Conservation (phyloP, 2,888 invertebrate species). For the Reticulitermes lucifugus region DNA sequence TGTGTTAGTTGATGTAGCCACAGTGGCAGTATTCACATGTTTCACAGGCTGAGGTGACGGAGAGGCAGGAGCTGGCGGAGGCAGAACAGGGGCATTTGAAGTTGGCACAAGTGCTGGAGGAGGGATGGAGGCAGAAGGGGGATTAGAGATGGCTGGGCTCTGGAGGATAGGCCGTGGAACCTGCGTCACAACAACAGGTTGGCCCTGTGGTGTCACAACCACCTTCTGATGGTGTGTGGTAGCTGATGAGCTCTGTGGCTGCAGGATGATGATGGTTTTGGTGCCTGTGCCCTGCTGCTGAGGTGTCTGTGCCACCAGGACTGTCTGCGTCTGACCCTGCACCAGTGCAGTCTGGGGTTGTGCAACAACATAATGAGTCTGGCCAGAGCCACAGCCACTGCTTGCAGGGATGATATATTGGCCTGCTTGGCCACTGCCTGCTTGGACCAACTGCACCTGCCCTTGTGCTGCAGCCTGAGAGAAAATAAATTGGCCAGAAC, state of each 20-base stretch:
- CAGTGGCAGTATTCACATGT: neutral
- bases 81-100: slow-evolving; percentile 60
- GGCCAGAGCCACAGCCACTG: slow-evolving; percentile 66
- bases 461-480: slow-evolving; percentile 59
- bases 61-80: slow-evolving; percentile 60
- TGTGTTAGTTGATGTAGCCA: neutral
- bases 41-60: slow-evolving; percentile 55
- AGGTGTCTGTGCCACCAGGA: slow-evolving; percentile 74
- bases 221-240: slow-evolving; percentile 65
- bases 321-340: slow-evolving; percentile 71
- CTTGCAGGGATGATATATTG: slow-evolving; percentile 67
- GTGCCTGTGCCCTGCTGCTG: slow-evolving; percentile 74
- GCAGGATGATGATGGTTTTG: slow-evolving; percentile 78
- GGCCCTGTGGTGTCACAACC: slow-evolving; percentile 75
- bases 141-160: slow-evolving; percentile 65
- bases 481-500: slow-evolving; percentile 55
- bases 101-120: slow-evolving; percentile 63
- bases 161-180: slow-evolving; percentile 68
- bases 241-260: slow-evolving; percentile 66
- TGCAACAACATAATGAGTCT: slow-evolving; percentile 74
- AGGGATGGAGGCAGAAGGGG: slow-evolving; percentile 60
- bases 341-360: slow-evolving; percentile 73
- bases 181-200: slow-evolving; percentile 74
- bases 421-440: slow-evolving; percentile 60
- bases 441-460: slow-evolving; percentile 65